Percentiles rank a stretch among this genome's conserved stretches.
These are phyloP conservation scores for Drosophila antonietae DNA, from an alignment of 2,888 invertebrate species.

Conservation along the genomic window DNA sequence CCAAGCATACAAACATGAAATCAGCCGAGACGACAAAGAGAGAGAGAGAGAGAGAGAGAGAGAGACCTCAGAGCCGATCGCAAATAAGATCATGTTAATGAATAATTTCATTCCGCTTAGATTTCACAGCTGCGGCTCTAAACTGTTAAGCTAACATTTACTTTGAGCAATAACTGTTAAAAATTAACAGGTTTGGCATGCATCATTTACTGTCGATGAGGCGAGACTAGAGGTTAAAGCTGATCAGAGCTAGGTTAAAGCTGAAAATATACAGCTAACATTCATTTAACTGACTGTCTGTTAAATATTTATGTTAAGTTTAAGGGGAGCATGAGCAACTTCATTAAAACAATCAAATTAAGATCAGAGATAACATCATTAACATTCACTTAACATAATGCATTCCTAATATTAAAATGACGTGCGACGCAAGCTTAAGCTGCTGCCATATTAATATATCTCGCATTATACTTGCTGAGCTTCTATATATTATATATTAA, in stretches of 20 bases:
- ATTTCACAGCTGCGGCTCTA: neutral
- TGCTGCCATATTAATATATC: neutral
- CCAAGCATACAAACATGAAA: constrained; percentile 10
- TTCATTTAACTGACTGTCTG: neutral
- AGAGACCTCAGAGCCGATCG: neutral
- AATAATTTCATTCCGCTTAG: constrained; percentile 18
- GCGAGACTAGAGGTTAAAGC: neutral
- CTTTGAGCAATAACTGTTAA: neutral
- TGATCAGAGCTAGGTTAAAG: neutral
- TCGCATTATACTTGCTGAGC: neutral
- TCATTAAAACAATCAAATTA: neutral
- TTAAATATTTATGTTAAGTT: neutral
- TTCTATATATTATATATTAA: neutral
- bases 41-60: neutral
- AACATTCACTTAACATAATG: neutral
- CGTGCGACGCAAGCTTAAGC: neutral
- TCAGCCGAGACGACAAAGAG: constrained; percentile 9
- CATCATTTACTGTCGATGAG: neutral
- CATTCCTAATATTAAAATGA: neutral
- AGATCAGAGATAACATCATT: neutral
- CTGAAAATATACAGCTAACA: neutral
- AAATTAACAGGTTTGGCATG: neutral
- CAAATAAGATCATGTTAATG: constrained; percentile 37
- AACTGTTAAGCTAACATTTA: neutral
- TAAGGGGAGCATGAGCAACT: too few species aligned